phyloP scores from a whole-genome alignment of 2,888 invertebrate species.

The Epistrophe eligans region DNA sequence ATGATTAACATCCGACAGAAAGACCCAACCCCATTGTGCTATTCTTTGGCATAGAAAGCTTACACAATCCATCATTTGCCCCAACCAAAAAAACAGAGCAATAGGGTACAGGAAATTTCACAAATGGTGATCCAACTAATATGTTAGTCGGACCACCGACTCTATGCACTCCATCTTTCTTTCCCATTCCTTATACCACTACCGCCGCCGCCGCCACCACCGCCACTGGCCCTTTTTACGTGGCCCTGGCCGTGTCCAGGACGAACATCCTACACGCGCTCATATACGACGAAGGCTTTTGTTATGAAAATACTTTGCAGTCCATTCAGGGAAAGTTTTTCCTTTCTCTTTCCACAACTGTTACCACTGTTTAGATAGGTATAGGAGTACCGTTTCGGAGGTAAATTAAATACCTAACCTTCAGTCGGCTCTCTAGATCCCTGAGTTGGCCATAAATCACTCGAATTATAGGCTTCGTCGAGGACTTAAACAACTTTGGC shows the following conservation, averaged over 20 bases:
- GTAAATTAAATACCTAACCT: slow-evolving; percentile 58
- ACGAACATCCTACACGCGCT: neutral
- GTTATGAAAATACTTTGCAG: slow-evolving; percentile 63
- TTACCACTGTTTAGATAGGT: neutral
- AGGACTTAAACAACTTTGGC: slow-evolving; percentile 64
- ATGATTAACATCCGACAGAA: slow-evolving; percentile 63
- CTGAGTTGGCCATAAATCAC: slow-evolving; percentile 69
- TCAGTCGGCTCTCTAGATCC: slow-evolving; percentile 3
- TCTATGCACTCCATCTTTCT: slow-evolving; percentile 31
- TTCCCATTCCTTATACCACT: neutral
- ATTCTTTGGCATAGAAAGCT: neutral
- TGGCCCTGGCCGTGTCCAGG: neutral
- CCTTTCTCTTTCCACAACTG: neutral
- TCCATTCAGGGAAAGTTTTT: slow-evolving; percentile 51
- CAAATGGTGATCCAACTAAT: slow-evolving; percentile 73
- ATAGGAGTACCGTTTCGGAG: slow-evolving; percentile 8
- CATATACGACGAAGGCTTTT: slow-evolving; percentile 31
- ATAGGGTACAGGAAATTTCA: slow-evolving; percentile 39
- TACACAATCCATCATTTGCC: slow-evolving; percentile 69
- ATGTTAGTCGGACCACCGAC: slow-evolving; percentile 65
- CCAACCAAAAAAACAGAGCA: neutral
- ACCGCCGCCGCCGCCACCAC: too few species aligned
- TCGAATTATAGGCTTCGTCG: slow-evolving; percentile 75
- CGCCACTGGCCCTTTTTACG: neutral
- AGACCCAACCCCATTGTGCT: neutral